Evolutionary conservation across 1,140 invertebrate genomes (phyloP).

Genomic region (Homarus americanus): DNA sequence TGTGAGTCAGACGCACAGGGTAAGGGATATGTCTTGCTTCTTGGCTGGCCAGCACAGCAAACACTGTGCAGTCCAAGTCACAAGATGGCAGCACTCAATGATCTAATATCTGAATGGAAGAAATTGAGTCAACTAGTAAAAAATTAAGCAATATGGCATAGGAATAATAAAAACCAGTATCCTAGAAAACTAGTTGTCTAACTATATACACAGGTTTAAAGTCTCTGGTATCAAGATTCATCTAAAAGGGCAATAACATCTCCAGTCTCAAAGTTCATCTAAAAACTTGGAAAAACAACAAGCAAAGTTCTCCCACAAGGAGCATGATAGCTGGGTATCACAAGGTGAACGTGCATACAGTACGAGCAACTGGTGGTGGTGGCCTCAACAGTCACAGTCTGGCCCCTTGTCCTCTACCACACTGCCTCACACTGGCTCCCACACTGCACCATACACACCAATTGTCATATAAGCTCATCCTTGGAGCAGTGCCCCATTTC

Average conservation of each 20-base stretch:
- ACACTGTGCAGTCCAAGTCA: slow-evolving; percentile 66
- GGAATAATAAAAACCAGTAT: slow-evolving; percentile 73
- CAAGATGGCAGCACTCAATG: slow-evolving; percentile 69
- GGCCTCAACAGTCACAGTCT: slow-evolving; percentile 25
- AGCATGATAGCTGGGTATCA: slow-evolving; percentile 59
- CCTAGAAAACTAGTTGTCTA: slow-evolving; percentile 73
- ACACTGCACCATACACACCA: slow-evolving; percentile 54
- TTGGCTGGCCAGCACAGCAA: slow-evolving; percentile 62
- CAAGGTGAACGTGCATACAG: slow-evolving; percentile 67
- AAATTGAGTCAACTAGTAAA: slow-evolving; percentile 72
- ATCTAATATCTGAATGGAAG: slow-evolving; percentile 71
- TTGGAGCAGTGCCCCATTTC: slow-evolving; percentile 19
- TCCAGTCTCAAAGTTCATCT: slow-evolving; percentile 71
- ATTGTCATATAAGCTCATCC: slow-evolving; percentile 42
- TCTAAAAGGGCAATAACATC: slow-evolving; percentile 69
- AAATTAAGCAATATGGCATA: slow-evolving; percentile 72
- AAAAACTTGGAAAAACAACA: slow-evolving; percentile 74
- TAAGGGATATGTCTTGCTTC: slow-evolving; percentile 69
- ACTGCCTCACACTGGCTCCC: slow-evolving; percentile 49
- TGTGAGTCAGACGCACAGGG: slow-evolving; percentile 48
- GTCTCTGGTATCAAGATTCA: slow-evolving; percentile 72
- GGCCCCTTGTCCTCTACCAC: slow-evolving; percentile 52
- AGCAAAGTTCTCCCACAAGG: slow-evolving; percentile 56
- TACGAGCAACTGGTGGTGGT: slow-evolving; percentile 30
- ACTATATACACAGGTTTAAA: slow-evolving; percentile 72